Percentiles rank a stretch among this genome's conserved stretches.
These are phyloP conservation scores for Crypturellus tataupa DNA, from an alignment of 2,797 vertebrate genomes.

Conservation along the genomic window DNA sequence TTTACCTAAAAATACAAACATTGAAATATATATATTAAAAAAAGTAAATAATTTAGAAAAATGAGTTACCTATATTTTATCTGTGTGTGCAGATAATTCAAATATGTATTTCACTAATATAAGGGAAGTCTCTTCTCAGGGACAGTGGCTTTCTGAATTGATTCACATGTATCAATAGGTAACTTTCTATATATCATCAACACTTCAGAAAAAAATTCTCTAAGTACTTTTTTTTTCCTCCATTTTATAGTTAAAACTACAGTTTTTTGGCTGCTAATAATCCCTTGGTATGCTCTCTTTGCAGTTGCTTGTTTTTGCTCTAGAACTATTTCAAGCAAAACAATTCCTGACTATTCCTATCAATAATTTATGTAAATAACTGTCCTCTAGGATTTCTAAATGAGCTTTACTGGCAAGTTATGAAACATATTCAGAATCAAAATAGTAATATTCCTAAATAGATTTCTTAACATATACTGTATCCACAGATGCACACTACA, in stretches of 20 bases:
- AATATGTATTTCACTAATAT: not conserved
- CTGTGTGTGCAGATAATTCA: not conserved
- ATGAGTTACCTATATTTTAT: not conserved
- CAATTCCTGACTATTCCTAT: not conserved
- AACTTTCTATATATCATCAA: not conserved
- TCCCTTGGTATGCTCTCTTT: not conserved
- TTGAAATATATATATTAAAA: not conserved
- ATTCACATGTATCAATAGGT: not conserved
- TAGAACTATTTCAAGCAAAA: not conserved
- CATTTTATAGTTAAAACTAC: not conserved
- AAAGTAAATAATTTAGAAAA: not conserved
- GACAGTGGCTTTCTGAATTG: not conserved
- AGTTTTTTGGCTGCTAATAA: not conserved
- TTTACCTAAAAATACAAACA: conserved; percentile 88
- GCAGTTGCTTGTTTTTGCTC: not conserved
- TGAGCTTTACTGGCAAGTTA: not conserved
- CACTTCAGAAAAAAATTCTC: not conserved
- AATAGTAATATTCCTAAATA: not conserved
- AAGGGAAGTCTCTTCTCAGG: not conserved
- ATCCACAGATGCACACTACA: not conserved
- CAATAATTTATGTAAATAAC: not conserved
- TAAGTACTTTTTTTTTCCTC: not conserved
- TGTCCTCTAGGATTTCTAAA: not conserved
- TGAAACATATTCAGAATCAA: not conserved
- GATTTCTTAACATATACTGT: not conserved